Percentiles rank a stretch among this genome's conserved stretches.
These are phyloP conservation scores for Phylloscopus whistleri DNA, from an alignment of 2,113 vertebrate genomes.

Conservation along the genomic window DNA sequence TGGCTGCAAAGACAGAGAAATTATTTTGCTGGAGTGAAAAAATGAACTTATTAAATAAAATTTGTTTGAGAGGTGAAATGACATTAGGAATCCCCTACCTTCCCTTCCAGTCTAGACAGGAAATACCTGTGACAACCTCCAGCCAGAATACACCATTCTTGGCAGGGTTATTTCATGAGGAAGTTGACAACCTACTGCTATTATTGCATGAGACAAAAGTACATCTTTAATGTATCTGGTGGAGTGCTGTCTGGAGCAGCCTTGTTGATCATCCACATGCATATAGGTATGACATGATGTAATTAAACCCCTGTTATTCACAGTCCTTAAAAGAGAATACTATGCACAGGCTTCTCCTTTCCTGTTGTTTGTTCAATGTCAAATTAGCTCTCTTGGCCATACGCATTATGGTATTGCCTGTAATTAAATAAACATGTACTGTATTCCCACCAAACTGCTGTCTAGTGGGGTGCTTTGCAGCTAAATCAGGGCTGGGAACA, in stretches of 20 bases:
- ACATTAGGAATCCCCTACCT: not conserved
- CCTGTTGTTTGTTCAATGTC: not conserved
- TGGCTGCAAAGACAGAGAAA: not conserved
- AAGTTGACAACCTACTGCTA: not conserved
- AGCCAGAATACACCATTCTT: not conserved
- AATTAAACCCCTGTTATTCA: constrained; percentile 23
- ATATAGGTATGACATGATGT: not conserved
- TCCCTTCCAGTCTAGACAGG: not conserved
- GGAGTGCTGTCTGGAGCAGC: not conserved
- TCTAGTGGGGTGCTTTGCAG: not conserved
- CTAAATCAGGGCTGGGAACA: not conserved
- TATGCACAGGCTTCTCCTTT: constrained; percentile 6
- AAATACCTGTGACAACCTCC: not conserved
- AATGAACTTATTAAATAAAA: not conserved
- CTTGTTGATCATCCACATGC: not conserved
- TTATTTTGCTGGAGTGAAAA: not conserved
- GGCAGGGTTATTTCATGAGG: not conserved
- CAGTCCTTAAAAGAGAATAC: not conserved
- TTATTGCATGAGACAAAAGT: not conserved
- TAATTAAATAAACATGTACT: constrained; percentile 2
- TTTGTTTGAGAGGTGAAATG: not conserved
- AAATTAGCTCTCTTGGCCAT: constrained; percentile 17
- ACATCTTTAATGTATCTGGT: not conserved
- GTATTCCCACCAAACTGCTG: not conserved
- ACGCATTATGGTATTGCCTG: not conserved